Evolutionary conservation across 2,888 invertebrate genomes (phyloP).

Genomic region (Drosophila hamatofila): DNA sequence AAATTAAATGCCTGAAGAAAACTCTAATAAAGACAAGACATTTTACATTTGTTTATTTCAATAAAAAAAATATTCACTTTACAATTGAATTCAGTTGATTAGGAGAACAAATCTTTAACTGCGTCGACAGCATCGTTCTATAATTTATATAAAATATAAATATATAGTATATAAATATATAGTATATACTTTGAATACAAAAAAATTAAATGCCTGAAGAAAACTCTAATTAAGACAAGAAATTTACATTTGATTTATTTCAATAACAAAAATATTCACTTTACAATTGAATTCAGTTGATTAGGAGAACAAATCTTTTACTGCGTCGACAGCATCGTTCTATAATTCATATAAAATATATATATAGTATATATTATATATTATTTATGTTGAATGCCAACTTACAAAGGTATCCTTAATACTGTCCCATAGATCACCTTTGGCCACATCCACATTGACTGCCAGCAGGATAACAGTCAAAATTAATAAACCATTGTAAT

Average conservation of each 20-base stretch:
- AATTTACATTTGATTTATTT: conserved; percentile 16
- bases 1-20: no score
- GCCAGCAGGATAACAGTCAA: conserved; percentile 38
- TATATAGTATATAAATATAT: not conserved
- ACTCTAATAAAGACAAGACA: not conserved
- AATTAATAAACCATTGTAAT: conserved; percentile 33
- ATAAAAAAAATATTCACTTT: not conserved
- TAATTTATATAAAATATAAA: not conserved
- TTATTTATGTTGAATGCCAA: not conserved
- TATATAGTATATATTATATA: not conserved
- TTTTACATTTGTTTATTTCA: conserved; percentile 13
- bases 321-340: conserved; percentile 39
- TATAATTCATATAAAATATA: conserved; percentile 6
- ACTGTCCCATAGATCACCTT: conserved; percentile 44
- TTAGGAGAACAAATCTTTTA: conserved; percentile 44
- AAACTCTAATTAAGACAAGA: not conserved
- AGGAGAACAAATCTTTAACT: conserved; percentile 44
- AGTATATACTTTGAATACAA: no score
- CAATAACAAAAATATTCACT: not conserved
- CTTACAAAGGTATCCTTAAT: conserved; percentile 51
- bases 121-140: conserved; percentile 42
- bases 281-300: not conserved
- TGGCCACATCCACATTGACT: conserved; percentile 31
- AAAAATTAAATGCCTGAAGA: no score
- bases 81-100: not conserved